phyloP scores from a whole-genome alignment of 2,113 vertebrate species.

The Macrotus californicus region DNA sequence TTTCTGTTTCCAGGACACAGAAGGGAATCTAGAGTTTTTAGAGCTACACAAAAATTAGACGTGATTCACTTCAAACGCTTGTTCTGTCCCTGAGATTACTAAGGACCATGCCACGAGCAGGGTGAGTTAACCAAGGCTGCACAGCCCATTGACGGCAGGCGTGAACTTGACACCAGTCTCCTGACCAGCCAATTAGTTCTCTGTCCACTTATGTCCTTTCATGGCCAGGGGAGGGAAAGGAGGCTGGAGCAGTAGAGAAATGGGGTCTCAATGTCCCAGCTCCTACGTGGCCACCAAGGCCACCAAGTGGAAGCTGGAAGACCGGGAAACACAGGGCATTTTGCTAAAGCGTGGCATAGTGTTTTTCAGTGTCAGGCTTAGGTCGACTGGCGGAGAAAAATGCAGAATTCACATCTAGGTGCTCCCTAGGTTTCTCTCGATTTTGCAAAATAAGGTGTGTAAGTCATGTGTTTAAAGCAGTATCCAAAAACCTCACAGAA shows the following conservation, averaged over 20 bases:
- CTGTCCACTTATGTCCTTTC: background rate
- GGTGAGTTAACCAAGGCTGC: background rate
- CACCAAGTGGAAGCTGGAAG: background rate
- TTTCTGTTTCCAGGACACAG: slow-evolving; percentile 48
- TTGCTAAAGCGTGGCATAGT: background rate
- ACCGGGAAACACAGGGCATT: background rate
- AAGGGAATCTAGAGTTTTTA: slow-evolving; percentile 34
- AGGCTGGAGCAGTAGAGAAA: background rate
- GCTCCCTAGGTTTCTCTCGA: slow-evolving; percentile 72
- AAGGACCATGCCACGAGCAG: background rate
- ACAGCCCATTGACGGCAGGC: background rate
- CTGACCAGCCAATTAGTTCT: background rate
- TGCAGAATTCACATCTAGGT: slow-evolving; percentile 67
- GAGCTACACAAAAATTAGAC: background rate
- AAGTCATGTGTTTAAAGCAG: slow-evolving; percentile 78
- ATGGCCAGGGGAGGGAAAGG: background rate
- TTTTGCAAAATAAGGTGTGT: slow-evolving; percentile 70
- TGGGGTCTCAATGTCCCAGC: background rate
- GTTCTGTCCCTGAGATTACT: background rate
- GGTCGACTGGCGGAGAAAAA: slow-evolving; percentile 73
- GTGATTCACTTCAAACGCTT: background rate
- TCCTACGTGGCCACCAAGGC: background rate
- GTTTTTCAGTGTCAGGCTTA: slow-evolving; percentile 60
- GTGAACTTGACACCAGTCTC: background rate
- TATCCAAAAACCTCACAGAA: slow-evolving; percentile 76